Evolutionary conservation across 2,113 vertebrate species (phyloP), one percentile per base, ranked within the genome.

Genomic region (Lepus americanus): DNA sequence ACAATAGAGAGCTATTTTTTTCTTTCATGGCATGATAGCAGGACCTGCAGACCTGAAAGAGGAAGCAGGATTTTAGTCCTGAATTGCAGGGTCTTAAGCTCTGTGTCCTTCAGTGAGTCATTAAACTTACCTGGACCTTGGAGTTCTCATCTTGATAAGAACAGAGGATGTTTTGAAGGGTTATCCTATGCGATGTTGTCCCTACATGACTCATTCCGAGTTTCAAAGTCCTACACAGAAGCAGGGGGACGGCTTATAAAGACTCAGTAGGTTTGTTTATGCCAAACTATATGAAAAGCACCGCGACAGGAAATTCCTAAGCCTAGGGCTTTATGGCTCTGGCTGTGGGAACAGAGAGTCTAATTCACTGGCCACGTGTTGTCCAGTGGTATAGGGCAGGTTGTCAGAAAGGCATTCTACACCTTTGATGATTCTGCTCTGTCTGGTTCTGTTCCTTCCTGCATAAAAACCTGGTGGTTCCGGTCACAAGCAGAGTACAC

Each of bases 91-190:
- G 59, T 81, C 77, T 90, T 93, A 66, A 89, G 51, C 31, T 81
- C 44, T 95, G 23, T 59, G 5, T 90, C 51, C n/a, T 82, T 90
- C n/a, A 81, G 25, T 78, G 29, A 94, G 86, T 89, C 29, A 70
- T 83, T 63, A 77, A n/a, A 63, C 44, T 36, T 36, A 36, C 36
- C 36, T 78, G 23, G 66, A 53, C 79, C 31, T 91, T 74, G n/a
- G 51, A 89, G 85, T 73, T 89, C 76, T 93, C 81, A 63, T 70
- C 79, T 96, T 84, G 19, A 69, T 72, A 80, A 87, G 20, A 55
- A 59, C 11, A 2, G 8, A 64, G n/a, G 17, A 29, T 13, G 6
- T 78, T 64, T 90, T 82, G 53, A 83, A 89, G 22, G 20, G 8
- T 74, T 78, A 31, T 44, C 29, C 33, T 16, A 0, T 77, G 59